phyloP scores from a whole-genome alignment of 1,140 invertebrate genomes.

The Physella acuta region DNA sequence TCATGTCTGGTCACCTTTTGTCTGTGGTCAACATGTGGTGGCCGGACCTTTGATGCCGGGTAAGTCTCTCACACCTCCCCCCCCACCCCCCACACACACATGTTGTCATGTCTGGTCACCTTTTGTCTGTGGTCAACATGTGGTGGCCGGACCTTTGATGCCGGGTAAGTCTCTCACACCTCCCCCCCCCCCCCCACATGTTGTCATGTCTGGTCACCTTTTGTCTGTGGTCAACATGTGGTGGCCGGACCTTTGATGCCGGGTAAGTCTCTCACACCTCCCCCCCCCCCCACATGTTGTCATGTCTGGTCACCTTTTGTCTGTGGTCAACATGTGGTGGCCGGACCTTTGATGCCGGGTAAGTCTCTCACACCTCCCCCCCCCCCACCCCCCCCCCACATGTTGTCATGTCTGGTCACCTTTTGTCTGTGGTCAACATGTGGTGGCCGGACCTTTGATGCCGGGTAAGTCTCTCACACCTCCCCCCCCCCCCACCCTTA shows the following conservation, averaged over 20 bases:
- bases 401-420: no score
- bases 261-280: no score
- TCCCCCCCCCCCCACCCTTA: no score
- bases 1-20: conserved; percentile 28
- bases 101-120: background rate
- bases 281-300: background rate
- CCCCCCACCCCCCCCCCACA: no score
- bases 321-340: conserved; percentile 27
- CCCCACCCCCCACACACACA: background rate
- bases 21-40: conserved; percentile 27
- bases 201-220: no score
- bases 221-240: no score
- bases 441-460: no score
- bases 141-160: background rate
- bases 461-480: no score
- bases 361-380: no score
- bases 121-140: conserved; percentile 27
- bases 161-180: background rate
- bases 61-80: background rate
- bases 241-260: no score
- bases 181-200: no score
- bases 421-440: no score
- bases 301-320: conserved; percentile 13
- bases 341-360: background rate
- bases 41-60: background rate